Evolutionary conservation across 1,140 invertebrate genomes (phyloP), one percentile per base, ranked within the genome.

Genomic region (Drosophila saltans): DNA sequence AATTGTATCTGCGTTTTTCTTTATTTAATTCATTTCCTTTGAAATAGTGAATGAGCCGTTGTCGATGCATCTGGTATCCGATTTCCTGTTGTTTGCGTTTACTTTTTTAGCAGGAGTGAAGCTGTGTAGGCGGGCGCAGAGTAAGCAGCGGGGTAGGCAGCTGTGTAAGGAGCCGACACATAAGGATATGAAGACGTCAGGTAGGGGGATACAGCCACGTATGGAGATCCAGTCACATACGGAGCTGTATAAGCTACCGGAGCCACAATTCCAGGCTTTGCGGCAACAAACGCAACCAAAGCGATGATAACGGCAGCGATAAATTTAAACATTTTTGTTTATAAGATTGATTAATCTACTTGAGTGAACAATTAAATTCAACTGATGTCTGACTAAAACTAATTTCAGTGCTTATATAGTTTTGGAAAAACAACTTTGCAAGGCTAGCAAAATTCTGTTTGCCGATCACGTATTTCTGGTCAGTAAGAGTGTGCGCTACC

Each of bases 191-290:
- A 70, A 48, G 45, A 24, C 30, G 69, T 79, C 33, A 78, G 72
- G n/a, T 79, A 85, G 11, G 86, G 84, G 2, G 83, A 76, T 33
- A 74, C 76, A 59, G 81, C 82, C 21, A 72, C 66, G 21, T 81
- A 76, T 0, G 73, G 81, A 3, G 80, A 72, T 36, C 77, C 80
- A 6, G 65, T 65, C 30, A 78, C 69, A 36, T 83, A 78, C 10
- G 72, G 80, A 2, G 81, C 40, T 2, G 77, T 73, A 72, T 92
- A 92, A 59, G 91, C 91, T 67, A 92, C 48, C 40, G 91, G 91
- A 57, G 91, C 79, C 60, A 91, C 90, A 28, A 92, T 59, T 30
- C 91, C 89, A 11, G 91, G 91, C 70, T 92, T 92, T 67, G 84
- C 84, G 16, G 84, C 75, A 7, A 70, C 80, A 52, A 76, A 78